A percentile compares a stretch with the other conserved stretches of the same genome.
phyloP scores from a whole-genome alignment of 2,113 vertebrate species.

The Notarius quadriscutis region DNA sequence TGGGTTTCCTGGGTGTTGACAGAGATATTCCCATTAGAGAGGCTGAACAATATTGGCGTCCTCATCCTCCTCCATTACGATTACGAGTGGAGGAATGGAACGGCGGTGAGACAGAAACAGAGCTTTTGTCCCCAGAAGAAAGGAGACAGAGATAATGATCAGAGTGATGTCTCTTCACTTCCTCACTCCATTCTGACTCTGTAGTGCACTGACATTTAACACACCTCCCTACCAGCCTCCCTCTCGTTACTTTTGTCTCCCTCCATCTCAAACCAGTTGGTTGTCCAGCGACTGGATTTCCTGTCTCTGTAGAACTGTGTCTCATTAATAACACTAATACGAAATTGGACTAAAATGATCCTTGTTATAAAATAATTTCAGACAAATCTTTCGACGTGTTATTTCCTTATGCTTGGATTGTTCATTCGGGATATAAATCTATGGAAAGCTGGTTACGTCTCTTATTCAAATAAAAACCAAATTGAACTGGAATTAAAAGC shows the following conservation, averaged over 20 bases:
- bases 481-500: background rate
- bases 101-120: conserved; percentile 43
- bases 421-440: background rate
- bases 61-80: conserved; percentile 55
- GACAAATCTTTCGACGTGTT: background rate
- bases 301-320: background rate
- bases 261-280: background rate
- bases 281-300: background rate
- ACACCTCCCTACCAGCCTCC: background rate
- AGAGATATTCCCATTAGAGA: conserved; percentile 58
- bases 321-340: background rate
- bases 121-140: conserved; percentile 58
- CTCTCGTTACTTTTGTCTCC: background rate
- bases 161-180: conserved; percentile 1
- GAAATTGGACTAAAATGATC: background rate
- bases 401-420: background rate
- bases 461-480: background rate
- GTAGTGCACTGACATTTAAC: conserved; percentile 18
- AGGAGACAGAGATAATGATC: conserved; percentile 58
- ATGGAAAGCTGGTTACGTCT: too few species aligned
- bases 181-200: background rate
- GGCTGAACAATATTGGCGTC: conserved; percentile 58
- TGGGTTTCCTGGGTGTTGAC: conserved; percentile 53
- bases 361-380: background rate
- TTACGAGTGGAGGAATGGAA: conserved; percentile 14